phyloP scores from a whole-genome alignment of 30 jellyfish, hydroid and myxozoan genomes.

The Calvadosia cruxmelitensis region DNA sequence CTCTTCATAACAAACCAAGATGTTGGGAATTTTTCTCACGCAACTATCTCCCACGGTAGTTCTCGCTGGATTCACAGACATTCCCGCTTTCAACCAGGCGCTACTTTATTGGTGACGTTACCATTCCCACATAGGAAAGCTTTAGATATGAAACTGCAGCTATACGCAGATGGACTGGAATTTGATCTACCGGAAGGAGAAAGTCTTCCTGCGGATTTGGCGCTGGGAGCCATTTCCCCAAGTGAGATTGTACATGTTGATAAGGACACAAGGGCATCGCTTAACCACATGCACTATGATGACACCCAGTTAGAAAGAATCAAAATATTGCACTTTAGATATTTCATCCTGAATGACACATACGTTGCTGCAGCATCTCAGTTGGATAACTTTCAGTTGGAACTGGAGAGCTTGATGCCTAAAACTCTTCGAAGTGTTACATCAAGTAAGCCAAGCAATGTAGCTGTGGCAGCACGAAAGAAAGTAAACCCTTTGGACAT shows the following conservation, averaged over 20 bases:
- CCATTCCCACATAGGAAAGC: slow-evolving; percentile 97
- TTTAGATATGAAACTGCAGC: slow-evolving; percentile 75
- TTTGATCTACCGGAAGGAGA: slow-evolving; percentile 89
- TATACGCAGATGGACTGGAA: slow-evolving; percentile 66
- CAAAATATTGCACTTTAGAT: slow-evolving; percentile 47
- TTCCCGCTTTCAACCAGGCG: slow-evolving; percentile 71
- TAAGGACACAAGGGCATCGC: slow-evolving; percentile 9
- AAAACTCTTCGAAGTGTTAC: slow-evolving; percentile 5
- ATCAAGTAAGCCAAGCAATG: slow-evolving; percentile 7
- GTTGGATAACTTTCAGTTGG: slow-evolving; percentile 69
- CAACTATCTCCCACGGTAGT: slow-evolving; percentile 81
- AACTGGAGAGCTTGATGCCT: slow-evolving; percentile 80
- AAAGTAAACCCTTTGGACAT: slow-evolving; percentile 23
- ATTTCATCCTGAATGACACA: slow-evolving; percentile 70
- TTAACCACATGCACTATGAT: slow-evolving; percentile 13
- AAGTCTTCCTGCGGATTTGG: slow-evolving; percentile 73
- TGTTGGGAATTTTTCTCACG: slow-evolving; percentile 62
- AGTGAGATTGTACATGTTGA: slow-evolving; percentile 29
- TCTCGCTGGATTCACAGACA: slow-evolving; percentile 88
- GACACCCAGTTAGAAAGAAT: slow-evolving; percentile 35
- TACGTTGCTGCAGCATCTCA: slow-evolving; percentile 94
- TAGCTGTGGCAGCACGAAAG: slow-evolving; percentile 2
- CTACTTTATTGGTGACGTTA: slow-evolving; percentile 63
- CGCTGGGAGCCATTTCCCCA: slow-evolving; percentile 88
- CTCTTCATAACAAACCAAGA: slow-evolving; percentile 52